phyloP scores from a whole-genome alignment of 2,797 vertebrate species.

The Argentina silus region DNA sequence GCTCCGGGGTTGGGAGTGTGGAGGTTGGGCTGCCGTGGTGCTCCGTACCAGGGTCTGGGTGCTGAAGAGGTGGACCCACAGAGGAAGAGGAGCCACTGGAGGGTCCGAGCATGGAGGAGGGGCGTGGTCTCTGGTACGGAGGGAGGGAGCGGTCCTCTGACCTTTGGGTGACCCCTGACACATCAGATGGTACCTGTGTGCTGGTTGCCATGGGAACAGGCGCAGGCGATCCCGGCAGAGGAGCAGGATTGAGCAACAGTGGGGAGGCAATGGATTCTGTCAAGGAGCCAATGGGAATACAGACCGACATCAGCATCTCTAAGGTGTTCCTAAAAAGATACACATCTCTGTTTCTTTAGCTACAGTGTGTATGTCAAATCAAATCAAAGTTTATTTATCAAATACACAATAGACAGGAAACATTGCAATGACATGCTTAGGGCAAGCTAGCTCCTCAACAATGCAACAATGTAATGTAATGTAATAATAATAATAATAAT shows the following conservation, averaged over 20 bases:
- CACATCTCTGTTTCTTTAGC: neutral
- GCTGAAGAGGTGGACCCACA: neutral
- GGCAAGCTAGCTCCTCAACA: no score
- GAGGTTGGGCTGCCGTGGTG: neutral
- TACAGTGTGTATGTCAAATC: neutral
- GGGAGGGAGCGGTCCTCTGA: constrained; percentile 39
- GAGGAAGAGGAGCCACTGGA: neutral
- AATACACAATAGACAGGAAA: no score
- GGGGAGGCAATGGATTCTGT: constrained; percentile 5
- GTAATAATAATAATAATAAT: neutral
- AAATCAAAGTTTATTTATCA: no score
- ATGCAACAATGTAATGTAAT: no score
- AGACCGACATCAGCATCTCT: neutral
- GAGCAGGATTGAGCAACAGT: fast-evolving
- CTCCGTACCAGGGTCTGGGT: neutral
- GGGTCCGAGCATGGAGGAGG: neutral
- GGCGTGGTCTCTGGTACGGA: constrained; percentile 52
- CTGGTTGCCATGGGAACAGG: constrained; percentile 10
- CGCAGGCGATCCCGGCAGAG: fast-evolving
- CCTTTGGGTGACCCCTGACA: constrained; percentile 16
- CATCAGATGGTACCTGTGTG: constrained; percentile 23
- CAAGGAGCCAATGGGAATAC: constrained; percentile 1
- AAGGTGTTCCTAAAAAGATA: neutral
- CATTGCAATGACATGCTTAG: no score
- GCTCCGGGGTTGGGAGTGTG: neutral